A percentile compares a stretch with the other conserved stretches of the same genome.
Conservation (phyloP, 2,113 vertebrate genomes). For the Malaclemys terrapin region DNA sequence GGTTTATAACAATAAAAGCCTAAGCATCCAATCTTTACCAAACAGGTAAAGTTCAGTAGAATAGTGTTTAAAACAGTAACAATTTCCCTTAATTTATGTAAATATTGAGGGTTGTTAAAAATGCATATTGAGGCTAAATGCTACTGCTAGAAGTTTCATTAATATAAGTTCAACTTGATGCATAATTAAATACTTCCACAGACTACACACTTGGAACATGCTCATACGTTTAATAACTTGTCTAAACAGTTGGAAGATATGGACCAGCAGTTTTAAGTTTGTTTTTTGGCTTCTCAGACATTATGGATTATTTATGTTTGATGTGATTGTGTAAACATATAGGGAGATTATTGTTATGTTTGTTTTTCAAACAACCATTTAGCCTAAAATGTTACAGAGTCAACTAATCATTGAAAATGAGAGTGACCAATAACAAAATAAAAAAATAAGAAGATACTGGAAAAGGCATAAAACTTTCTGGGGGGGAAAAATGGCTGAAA, state of each 20-base stretch:
- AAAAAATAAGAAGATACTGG: no score
- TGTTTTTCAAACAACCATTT: neutral
- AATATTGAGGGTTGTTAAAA: neutral
- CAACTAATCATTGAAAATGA: neutral
- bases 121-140: neutral
- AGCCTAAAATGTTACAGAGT: neutral
- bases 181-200: neutral
- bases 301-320: rapidly evolving
- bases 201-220: neutral
- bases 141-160: neutral
- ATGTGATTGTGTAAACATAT: neutral
- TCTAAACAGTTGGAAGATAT: neutral
- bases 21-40: neutral
- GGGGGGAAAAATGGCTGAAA: neutral
- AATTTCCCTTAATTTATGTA: neutral
- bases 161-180: neutral
- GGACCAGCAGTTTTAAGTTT: neutral
- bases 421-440: neutral
- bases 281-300: neutral
- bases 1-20: neutral
- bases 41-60: neutral
- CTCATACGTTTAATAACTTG: neutral
- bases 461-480: neutral
- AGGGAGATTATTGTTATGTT: rapidly evolving
- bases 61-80: neutral